Base-by-base conservation (phyloP, 2,797 vertebrate genomes). In the Hozukius guyotensis region DNA sequence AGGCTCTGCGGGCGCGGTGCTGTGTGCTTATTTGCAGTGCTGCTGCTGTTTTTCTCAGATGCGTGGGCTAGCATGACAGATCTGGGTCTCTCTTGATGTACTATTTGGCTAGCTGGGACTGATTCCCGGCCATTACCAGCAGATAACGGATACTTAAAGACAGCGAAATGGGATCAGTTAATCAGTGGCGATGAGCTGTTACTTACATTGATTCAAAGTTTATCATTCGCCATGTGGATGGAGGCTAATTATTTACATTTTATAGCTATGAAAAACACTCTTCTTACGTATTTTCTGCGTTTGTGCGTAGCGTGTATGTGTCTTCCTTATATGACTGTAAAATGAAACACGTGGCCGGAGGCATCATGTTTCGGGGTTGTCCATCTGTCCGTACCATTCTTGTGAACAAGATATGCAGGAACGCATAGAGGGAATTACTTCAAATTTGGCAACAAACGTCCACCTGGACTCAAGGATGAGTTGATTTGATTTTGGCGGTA, bases 11-110 rank as follows among this genome's bases (percentile, higher is more conserved):
- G 83, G 29, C 55, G 68, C 42, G 20, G 77, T 66, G 57, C 49
- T 57, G 77, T 69, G 62, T 55, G 76, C 69, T 71, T 79, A 34
- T 77, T 79, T 81, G 69, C 80, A 31, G 66, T 8, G 25, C 57
- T 79, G 76, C 85, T 83, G 85, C 80, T 67, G 67, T 83, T 84
- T 70, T 42, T 76, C 55, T 66, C 1, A 6, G 70, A 77, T 80
- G 82, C 57, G 87, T 91, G 83, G 82, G 91, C 84, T 73, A 24
- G 61, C 20, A n/a, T 92, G 92, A 92, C 87, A 94, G 85, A 93
- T 93, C 89, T 92, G 88, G 92, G 89, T 90, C 89, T 90, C 61
- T 75, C n/a, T 55, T 93, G 89, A 92, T 69, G 74, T 60, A 85
- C 64, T 53, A 49, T 87, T 78, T 85, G 87, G 84, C 85, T 64